Evolutionary conservation across 2,113 vertebrate genomes (phyloP).

Genomic region (Onychorhynchus coronatus): DNA sequence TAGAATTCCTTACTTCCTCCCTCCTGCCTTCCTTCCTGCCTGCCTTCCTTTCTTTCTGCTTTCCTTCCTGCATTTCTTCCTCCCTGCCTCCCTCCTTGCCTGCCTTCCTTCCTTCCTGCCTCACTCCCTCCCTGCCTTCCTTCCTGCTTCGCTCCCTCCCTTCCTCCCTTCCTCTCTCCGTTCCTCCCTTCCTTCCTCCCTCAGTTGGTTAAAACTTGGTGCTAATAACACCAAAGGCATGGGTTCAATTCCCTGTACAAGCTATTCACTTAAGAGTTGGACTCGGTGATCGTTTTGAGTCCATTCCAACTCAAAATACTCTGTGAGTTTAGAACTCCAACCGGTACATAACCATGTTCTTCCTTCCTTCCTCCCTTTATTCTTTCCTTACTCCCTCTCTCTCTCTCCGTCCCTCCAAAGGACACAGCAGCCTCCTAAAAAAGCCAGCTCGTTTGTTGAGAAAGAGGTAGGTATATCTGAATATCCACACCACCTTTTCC

Average conservation of each 20-base stretch:
- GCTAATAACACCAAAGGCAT: neutral
- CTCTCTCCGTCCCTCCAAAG: neutral
- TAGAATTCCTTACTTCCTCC: too few species aligned
- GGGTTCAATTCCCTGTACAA: neutral
- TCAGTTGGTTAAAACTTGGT: neutral
- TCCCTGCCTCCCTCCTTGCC: too few species aligned
- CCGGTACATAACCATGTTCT: neutral
- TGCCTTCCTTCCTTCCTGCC: too few species aligned
- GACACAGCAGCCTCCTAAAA: neutral
- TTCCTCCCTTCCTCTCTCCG: too few species aligned
- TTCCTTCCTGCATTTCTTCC: too few species aligned
- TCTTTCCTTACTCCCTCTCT: too few species aligned
- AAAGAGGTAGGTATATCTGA: neutral
- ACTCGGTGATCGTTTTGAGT: neutral
- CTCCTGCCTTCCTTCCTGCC: too few species aligned
- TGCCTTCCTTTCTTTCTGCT: too few species aligned
- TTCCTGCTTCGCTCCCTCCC: too few species aligned
- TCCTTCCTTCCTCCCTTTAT: rapidly evolving
- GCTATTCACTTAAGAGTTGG: neutral
- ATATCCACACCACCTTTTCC: neutral
- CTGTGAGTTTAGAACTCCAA: neutral
- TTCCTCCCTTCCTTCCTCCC: neutral
- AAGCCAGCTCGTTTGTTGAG: neutral
- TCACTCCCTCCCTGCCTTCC: too few species aligned
- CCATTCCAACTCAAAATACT: neutral